Evolutionary conservation across 2,797 vertebrate species (phyloP), one percentile per base, ranked within the genome.

Genomic region (Eutrigla gurnardus): DNA sequence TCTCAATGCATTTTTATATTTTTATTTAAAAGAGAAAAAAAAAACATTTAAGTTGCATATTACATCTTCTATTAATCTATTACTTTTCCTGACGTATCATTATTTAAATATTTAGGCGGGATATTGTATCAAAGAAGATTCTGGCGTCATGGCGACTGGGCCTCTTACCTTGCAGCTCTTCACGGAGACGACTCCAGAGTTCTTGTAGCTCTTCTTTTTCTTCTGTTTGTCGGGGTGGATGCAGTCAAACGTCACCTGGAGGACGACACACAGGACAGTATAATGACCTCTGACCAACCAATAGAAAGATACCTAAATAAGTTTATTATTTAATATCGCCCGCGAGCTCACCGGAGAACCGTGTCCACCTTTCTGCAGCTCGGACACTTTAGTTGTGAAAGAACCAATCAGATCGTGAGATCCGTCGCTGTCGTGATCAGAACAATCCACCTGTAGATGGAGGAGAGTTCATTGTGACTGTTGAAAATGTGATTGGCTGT

Each of bases 201-300:
- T 98, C 89, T 96, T 98, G 82, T 99, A 99, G 89, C 83, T 96
- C 88, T 97, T 99, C 90, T 98, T 98, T 86, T 98, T 98, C 92
- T 96, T 95, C 84, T 97, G 96, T 77, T 98, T 98, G 67, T 97
- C 96, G 1, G 96, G 95, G 80, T 98, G 94, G 88, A 98, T 90
- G 81, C 97, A 98, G 64, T 97, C 96, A 84, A 97, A 97, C 57
- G 95, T 89, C 70, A 95, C 93, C 97, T 99, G 75, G 5, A 55
- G 65, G 10, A 79, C 25, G 46, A 35, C 33, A 54, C 12, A 40
- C 6, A 7, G 15, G 0, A 14, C 46, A 17, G 12, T 35, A 76
- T 6, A 59, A 39, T 1, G 1, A 77, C 47, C 7, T 42, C 36
- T 35, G 47, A 67, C 13, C 18, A 39, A 33, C 65, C 14, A 40